Base-by-base conservation (phyloP, 2,888 invertebrate genomes). In the Psylliodes chrysocephalus region DNA sequence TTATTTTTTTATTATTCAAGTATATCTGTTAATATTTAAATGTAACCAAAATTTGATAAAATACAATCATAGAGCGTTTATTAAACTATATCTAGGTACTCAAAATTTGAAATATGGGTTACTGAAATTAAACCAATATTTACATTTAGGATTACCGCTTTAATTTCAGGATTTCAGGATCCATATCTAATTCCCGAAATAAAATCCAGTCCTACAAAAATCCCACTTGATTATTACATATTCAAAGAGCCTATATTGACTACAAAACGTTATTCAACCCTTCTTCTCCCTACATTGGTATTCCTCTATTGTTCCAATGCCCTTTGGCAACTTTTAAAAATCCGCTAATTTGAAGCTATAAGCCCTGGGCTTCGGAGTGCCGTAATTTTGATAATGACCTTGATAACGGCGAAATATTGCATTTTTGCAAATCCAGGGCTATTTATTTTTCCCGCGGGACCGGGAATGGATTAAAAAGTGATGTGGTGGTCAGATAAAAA, bases 351-450 rank as follows among this genome's bases (percentile, higher is more conserved):
- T 68, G 68, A 72, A 71, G 76, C 72, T 77, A 73, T 78, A 77
- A 76, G 75, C 76, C 75, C 30, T 42, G 56, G 73, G 74, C 71
- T 74, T 72, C 69, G 65, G 64, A 66, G 63, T 63, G 72, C 69
- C 67, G 78, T 79, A 79, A 80, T 80, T 80, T 78, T 78, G 81
- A 81, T 81, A 81, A 81, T 81, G 80, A 81, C 80, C 79, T 80
- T 81, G 80, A 81, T 81, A 81, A 80, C 79, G 70, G 79, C 79
- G 70, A 80, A 81, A 81, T 81, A 81, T 81, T 79, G 80, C 79
- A 77, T 81, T 80, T 81, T 81, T 80, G 77, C 76, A 80, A 80
- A 81, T 80, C 81, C 80, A 65, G 67, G 59, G 70, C 77, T 77
- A 79, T 79, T 79, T 79, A 81, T 80, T 74, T 73, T 71, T 77